Evolutionary conservation across 2,888 invertebrate genomes (phyloP).

Genomic region (Drosophila antonietae): DNA sequence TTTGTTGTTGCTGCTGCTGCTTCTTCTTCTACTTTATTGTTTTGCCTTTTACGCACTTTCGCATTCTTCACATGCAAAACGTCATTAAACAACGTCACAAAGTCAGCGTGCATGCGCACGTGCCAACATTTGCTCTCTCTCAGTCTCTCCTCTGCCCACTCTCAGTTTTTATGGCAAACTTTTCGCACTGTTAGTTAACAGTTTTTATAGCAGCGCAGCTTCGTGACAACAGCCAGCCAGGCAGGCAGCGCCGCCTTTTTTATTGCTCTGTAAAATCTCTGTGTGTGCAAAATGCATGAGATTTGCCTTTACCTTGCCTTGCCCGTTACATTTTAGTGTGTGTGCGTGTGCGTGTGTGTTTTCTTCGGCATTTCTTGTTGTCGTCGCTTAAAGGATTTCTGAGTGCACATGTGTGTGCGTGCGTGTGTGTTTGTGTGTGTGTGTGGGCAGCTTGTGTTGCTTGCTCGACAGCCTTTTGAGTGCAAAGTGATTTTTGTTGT

Average conservation of each 20-base stretch:
- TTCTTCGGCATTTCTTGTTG: slow-evolving; percentile 35
- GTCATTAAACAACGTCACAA: slow-evolving; percentile 68
- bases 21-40: slow-evolving; percentile 17
- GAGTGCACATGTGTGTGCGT: slow-evolving; percentile 28
- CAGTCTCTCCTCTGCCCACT: background rate
- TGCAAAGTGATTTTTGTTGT: slow-evolving; percentile 59
- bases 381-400: slow-evolving; percentile 48
- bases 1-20: slow-evolving; percentile 15
- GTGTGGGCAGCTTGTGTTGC: slow-evolving; percentile 37
- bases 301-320: slow-evolving; percentile 27
- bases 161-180: slow-evolving; percentile 43
- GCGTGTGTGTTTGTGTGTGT: slow-evolving; percentile 13
- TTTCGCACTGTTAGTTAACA: slow-evolving; percentile 45
- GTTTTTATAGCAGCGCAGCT: slow-evolving; percentile 44
- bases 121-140: slow-evolving; percentile 3
- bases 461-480: slow-evolving; percentile 64
- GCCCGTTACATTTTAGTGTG: slow-evolving; percentile 19
- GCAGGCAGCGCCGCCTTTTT: slow-evolving; percentile 42
- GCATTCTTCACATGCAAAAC: slow-evolving; percentile 62
- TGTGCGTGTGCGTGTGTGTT: slow-evolving; percentile 6
- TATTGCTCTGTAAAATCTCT: slow-evolving; percentile 59
- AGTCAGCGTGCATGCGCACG: slow-evolving; percentile 45
- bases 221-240: slow-evolving; percentile 24
- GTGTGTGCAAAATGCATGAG: slow-evolving; percentile 53
- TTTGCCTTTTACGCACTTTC: slow-evolving; percentile 55